These are phyloP conservation scores for Tragelaphus strepsiceros DNA, from an alignment of 2,113 vertebrate species.

Conservation along the genomic window DNA sequence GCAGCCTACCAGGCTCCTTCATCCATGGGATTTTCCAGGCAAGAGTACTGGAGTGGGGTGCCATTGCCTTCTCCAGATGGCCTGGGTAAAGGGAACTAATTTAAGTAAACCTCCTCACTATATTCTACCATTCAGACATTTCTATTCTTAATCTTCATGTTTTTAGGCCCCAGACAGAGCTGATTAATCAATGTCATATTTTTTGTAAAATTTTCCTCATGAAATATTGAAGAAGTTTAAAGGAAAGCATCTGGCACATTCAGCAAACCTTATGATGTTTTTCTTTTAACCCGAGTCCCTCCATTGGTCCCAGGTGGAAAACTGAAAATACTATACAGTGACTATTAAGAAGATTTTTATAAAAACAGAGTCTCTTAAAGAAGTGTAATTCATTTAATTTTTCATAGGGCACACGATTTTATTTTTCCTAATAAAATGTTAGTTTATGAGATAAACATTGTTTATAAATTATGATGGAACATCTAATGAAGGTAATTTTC, in stretches of 20 bases:
- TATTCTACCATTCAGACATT: constrained; percentile 3
- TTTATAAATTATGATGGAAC: background rate
- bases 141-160: background rate
- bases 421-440: constrained; percentile 20
- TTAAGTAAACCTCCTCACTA: background rate
- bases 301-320: background rate
- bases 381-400: background rate
- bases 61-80: background rate
- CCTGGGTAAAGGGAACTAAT: background rate
- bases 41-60: too few relatives aligned
- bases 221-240: constrained; percentile 9
- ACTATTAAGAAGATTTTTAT: constrained; percentile 10
- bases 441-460: background rate
- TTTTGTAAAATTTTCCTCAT: background rate
- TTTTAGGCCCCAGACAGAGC: background rate
- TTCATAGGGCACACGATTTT: background rate
- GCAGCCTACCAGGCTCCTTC: too few relatives aligned
- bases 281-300: background rate
- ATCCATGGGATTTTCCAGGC: too few relatives aligned
- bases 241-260: constrained; percentile 20
- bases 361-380: background rate
- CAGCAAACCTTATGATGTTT: background rate
- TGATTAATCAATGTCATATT: constrained; percentile 2
- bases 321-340: background rate
- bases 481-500: background rate